Base-by-base conservation (phyloP, 1,140 invertebrate species). In the Neodiprion pinetum region DNA sequence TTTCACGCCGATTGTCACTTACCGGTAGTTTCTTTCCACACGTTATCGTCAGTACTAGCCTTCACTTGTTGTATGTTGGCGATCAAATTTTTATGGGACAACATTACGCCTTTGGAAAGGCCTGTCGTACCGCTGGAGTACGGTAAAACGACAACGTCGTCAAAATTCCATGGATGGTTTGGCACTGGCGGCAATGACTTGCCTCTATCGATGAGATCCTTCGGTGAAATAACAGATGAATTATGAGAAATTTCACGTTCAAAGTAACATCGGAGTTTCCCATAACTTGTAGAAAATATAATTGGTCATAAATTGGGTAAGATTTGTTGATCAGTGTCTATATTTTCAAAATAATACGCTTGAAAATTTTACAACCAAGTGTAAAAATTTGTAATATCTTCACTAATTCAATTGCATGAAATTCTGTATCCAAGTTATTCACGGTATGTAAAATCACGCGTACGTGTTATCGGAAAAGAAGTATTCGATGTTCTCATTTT, bases 91-190 rank as follows among this genome's bases (percentile, higher is more conserved):
- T 83, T 88, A 81, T 97, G 95, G 0, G 95, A 95, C 21, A 98
- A 88, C 90, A 96, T 94, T 0, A 97, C 97, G 12, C 96, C 96
- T 89, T 98, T 98, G 0, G 97, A 96, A 70, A 95, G 83, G 69
- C 96, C 96, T 48, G 96, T 98, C 0, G 96, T 97, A 7, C 96
- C 96, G 87, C 95, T 97, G 0, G 96, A 94, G 82, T 93, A 94
- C 0, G 93, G 93, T 74, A 94, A 85, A 23, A 91, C 75, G 2
- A 90, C 91, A 1, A 90, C 48, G 76, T 92, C 90, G 47, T 91
- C 85, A 0, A 78, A 71, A 11, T 83, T 86, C 53, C 76, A 66
- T 4, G 65, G 10, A 7, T 48, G 48, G 1, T 78, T 17, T 10
- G 84, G 77, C 14, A 86, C 48, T 12, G 12, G 67, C 12, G 81